Percentiles rank a stretch among this genome's conserved stretches.
Conservation (phyloP, 2,888 invertebrate genomes). For the Lamproptera curius region DNA sequence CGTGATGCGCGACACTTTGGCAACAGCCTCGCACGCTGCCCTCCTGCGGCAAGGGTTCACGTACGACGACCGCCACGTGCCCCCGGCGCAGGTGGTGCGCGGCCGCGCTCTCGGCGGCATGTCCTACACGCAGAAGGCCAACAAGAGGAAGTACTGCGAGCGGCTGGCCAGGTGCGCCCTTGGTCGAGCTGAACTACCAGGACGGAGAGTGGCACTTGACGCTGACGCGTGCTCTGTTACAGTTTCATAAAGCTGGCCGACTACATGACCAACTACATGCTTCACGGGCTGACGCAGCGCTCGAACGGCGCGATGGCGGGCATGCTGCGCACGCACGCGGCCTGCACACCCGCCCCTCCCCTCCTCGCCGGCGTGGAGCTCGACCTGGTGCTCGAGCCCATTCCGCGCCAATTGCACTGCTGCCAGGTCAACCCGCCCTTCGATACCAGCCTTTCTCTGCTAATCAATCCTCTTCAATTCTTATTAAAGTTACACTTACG, state of each 20-base stretch:
- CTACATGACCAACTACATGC: constrained; percentile 83
- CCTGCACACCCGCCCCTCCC: constrained; percentile 67
- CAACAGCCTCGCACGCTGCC: constrained; percentile 85
- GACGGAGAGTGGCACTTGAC: too few relatives aligned
- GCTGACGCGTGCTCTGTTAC: constrained; percentile 23
- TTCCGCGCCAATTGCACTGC: constrained; percentile 59
- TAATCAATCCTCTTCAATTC: too few relatives aligned
- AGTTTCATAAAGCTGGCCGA: constrained; percentile 86
- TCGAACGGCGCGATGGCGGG: constrained; percentile 79
- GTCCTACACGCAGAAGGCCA: constrained; percentile 92
- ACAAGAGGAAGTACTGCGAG: constrained; percentile 88
- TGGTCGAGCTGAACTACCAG: too few relatives aligned
- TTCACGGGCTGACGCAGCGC: constrained; percentile 80
- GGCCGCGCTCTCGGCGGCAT: constrained; percentile 83
- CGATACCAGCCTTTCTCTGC: too few relatives aligned
- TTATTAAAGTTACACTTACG: too few relatives aligned
- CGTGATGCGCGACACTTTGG: constrained; percentile 63
- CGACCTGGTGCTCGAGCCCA: constrained; percentile 69
- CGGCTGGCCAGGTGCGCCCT: constrained; percentile 83
- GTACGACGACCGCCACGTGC: constrained; percentile 82
- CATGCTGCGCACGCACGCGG: constrained; percentile 74
- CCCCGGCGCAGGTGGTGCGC: constrained; percentile 68
- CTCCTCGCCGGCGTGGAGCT: constrained; percentile 57
- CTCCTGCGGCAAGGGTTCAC: constrained; percentile 87
- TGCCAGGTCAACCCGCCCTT: constrained; percentile 73